A percentile compares a stretch with the other conserved stretches of the same genome.
Evolutionary conservation across 2,888 invertebrate genomes (phyloP).

Genomic region (Drosophila ezoana): DNA sequence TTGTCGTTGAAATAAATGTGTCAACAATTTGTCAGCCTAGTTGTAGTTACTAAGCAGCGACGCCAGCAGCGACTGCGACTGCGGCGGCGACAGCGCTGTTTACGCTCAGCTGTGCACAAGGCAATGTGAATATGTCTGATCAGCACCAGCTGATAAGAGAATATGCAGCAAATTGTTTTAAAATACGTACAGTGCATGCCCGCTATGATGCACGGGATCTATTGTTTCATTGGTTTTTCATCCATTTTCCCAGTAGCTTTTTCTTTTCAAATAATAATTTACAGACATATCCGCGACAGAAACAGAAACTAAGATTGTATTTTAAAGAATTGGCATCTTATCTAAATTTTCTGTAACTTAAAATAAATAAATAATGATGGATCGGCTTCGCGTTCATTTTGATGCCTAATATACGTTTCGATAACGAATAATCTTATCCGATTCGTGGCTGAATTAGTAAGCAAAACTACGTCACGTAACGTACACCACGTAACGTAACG

Average conservation of each 20-base stretch:
- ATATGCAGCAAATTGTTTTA: slow-evolving; percentile 28
- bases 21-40: slow-evolving; percentile 70
- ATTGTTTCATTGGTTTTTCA: too few species aligned
- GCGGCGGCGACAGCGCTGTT: slow-evolving; percentile 21
- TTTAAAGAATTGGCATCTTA: too few species aligned
- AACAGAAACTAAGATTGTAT: too few species aligned
- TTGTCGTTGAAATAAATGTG: slow-evolving; percentile 54
- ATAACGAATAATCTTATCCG: too few species aligned
- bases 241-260: too few species aligned
- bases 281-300: too few species aligned
- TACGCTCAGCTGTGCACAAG: slow-evolving; percentile 62
- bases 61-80: slow-evolving; percentile 26
- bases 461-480: too few species aligned
- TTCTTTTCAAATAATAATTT: too few species aligned
- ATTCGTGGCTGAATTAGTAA: too few species aligned
- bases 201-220: background rate
- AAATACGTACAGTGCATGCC: slow-evolving; percentile 6
- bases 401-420: too few species aligned
- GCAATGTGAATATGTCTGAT: slow-evolving; percentile 37
- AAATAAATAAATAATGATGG: background rate
- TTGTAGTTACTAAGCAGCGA: slow-evolving; percentile 55
- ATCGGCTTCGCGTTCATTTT: too few species aligned
- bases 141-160: slow-evolving; percentile 25
- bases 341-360: background rate
- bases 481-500: too few species aligned